Percentiles rank a stretch among this genome's conserved stretches.
phyloP scores from a whole-genome alignment of 2,797 vertebrate species.

The Syngnathus rostellatus region DNA sequence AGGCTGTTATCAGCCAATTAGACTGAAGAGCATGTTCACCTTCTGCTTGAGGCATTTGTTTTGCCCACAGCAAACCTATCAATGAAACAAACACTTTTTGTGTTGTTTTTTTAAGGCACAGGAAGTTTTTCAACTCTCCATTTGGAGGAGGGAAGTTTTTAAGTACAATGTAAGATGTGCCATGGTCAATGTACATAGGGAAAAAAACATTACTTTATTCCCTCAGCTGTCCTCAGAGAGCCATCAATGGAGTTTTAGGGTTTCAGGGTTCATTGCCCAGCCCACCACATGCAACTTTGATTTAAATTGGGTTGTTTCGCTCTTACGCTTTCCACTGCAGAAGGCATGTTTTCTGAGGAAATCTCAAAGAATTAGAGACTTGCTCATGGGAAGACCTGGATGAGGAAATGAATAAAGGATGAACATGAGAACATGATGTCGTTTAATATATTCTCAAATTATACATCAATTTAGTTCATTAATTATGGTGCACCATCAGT shows the following conservation, averaged over 20 bases:
- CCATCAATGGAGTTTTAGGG: neutral
- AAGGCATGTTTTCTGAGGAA: neutral
- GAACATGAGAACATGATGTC: too few relatives aligned
- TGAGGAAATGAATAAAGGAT: too few relatives aligned
- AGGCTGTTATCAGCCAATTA: slow-evolving; percentile 50
- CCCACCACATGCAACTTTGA: neutral
- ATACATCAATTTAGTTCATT: neutral
- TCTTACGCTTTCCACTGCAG: neutral
- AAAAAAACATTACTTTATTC: too few relatives aligned
- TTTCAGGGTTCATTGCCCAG: neutral
- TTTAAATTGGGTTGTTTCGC: neutral
- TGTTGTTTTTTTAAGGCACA: neutral
- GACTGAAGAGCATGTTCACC: slow-evolving; percentile 12
- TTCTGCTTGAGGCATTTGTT: neutral
- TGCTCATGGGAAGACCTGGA: too few relatives aligned
- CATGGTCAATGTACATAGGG: neutral
- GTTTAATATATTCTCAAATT: neutral
- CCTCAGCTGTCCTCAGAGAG: too few relatives aligned
- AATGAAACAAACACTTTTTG: neutral
- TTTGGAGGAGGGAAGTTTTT: neutral
- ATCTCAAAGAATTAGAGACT: neutral
- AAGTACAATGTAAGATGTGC: neutral
- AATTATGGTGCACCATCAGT: neutral
- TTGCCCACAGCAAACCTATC: neutral
- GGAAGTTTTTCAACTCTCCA: neutral